Base-by-base conservation (phyloP, 2,797 vertebrate species). In the Pampus argenteus region DNA sequence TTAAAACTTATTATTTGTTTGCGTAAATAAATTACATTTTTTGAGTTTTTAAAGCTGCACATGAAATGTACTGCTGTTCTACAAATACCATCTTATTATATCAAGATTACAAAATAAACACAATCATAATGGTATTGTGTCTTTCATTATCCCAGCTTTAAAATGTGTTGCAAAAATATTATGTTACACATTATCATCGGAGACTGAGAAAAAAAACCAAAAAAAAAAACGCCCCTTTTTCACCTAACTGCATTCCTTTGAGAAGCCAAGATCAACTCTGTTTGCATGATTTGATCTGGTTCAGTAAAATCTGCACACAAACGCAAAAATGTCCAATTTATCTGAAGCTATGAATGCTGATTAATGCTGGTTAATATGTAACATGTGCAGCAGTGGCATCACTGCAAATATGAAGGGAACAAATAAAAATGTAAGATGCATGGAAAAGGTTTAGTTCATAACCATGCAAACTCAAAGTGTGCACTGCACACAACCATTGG, bases 211-310 rank as follows among this genome's bases (percentile, higher is more conserved):
- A 31, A 66, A 25, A 34, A 55, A 1, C 8, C 10, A 52, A 59
- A 57, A 36, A 69, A 20, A 54, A 63, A 36, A 55, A 1, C 0
- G 0, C 1, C 10, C n/a, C 0, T 1, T 61, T 61, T 51, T 38
- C 29, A n/a, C 49, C 52, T 59, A 54, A 64, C 55, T 54, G 36
- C 55, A 52, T 69, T 71, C 9, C 58, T 56, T 4, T 47, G 23
- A 71, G 61, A 57, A 58, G 77, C 71, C 73, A 80, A 78, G 17
- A 83, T 79, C 60, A 81, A 79, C 74, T 66, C 9, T 44, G 34
- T 51, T 47, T 74, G 34, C 47, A 54, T 47, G 66, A 56, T 50
- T 75, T 56, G 52, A 71, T 55, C n/a, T 18, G 7, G 13, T 58
- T 68, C 38, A 78, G 23, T 23, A 71, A 66, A 61, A 75, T 48